Base-by-base conservation (phyloP, 2,113 vertebrate genomes). In the Craseonycteris thonglongyai region DNA sequence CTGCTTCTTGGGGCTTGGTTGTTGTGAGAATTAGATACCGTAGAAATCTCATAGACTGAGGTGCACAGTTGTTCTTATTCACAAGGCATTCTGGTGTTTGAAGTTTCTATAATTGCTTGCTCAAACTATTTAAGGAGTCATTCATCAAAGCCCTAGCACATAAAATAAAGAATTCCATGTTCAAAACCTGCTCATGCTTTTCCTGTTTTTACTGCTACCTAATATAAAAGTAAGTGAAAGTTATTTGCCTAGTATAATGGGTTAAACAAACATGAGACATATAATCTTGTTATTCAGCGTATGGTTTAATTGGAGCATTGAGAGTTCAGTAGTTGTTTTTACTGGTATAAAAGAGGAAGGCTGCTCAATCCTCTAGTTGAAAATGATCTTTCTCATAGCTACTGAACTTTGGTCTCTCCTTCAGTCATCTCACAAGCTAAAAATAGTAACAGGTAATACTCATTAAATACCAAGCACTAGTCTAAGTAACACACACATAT, bases 161-260 rank as follows among this genome's bases (percentile, higher is more conserved):
- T 94, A 96, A 90, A 96, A 91, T 75, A 80, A 95, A 80, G 79
- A 61, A 58, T 35, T 83, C 4, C 47, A 61, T 66, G 88, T 96
- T 93, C 95, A 94, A 95, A 93, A 91, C 58, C 54, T 54, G 54
- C 63, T 94, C 45, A 24, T 63, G 49, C 87, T 90, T 91, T 90
- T 80, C 88, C 91, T 89, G 78, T 82, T 96, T 97, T 97, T 91
- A 96, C 51, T 96, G 85, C 91, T 91, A 65, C 72, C 68, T 86
- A 82, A 90, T 94, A 93, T 83, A 95, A 75, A 54, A 83, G 63
- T 74, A 63, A 95, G 78, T 18, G 35, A 88, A 90, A 96, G 91
- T 83, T 86, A 89, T 54, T 94, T 93, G 94, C 89, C 91, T 91
- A 22, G 54, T 61, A 49, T 90, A 94, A 95, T 61, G 15, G 38